A percentile compares a stretch with the other conserved stretches of the same genome.
phyloP scores from a whole-genome alignment of 2,888 invertebrate genomes.

The Pollenia angustigena region DNA sequence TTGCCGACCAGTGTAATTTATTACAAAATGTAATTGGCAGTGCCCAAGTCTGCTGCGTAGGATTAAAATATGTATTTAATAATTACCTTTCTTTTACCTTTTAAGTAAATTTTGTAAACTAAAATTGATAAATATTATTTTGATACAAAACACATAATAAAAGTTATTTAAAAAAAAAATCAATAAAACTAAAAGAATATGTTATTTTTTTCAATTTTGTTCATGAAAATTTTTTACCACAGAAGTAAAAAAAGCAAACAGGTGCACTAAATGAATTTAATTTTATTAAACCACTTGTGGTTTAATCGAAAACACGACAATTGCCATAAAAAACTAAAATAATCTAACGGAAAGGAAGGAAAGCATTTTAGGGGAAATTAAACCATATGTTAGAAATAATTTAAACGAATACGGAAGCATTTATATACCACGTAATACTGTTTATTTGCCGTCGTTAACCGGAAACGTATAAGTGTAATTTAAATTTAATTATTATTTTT shows the following conservation, averaged over 20 bases:
- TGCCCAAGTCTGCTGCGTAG: no score
- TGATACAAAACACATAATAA: no score
- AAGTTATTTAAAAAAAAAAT: slow-evolving; percentile 30
- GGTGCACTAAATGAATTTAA: slow-evolving; percentile 82
- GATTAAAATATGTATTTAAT: no score
- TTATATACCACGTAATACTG: slow-evolving; percentile 76
- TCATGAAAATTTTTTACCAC: background rate
- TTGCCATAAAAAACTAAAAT: slow-evolving; percentile 42
- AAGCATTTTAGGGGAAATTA: slow-evolving; percentile 80
- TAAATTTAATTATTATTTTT: slow-evolving; percentile 80
- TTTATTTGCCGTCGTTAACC: slow-evolving; percentile 73
- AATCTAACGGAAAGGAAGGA: slow-evolving; percentile 54
- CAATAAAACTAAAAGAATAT: slow-evolving; percentile 60
- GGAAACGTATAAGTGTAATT: slow-evolving; percentile 81
- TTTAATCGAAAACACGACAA: slow-evolving; percentile 73
- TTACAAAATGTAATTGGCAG: no score
- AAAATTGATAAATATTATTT: no score
- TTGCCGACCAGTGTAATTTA: no score
- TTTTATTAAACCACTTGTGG: slow-evolving; percentile 82
- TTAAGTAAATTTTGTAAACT: no score
- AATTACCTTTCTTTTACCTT: no score
- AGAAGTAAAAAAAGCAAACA: slow-evolving; percentile 80
- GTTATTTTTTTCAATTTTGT: slow-evolving; percentile 29
- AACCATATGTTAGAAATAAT: slow-evolving; percentile 81
- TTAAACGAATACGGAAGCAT: slow-evolving; percentile 58